Conservation (phyloP, 2,888 invertebrate species). For the Pycnomerus fuliginosus region DNA sequence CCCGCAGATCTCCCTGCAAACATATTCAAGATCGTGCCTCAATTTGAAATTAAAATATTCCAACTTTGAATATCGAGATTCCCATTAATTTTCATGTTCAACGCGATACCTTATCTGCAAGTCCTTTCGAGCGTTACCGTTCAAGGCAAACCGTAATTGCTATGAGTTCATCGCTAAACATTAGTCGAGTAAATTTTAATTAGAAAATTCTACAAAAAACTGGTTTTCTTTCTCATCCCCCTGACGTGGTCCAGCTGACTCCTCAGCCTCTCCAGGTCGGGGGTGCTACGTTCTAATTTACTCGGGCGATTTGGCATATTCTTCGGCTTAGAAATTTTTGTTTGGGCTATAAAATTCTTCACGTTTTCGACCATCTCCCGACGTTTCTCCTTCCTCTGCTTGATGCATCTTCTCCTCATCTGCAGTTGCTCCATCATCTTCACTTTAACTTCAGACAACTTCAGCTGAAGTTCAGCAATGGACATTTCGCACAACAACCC, state of each 20-base stretch:
- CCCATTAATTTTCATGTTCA: no score
- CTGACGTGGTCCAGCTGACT: conserved; percentile 56
- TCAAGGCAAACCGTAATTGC: no score
- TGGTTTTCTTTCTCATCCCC: conserved; percentile 37
- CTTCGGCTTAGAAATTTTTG: conserved; percentile 45
- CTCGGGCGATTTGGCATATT: conserved; percentile 27
- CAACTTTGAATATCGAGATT: no score
- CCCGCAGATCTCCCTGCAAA: no score
- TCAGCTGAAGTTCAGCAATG: conserved; percentile 61
- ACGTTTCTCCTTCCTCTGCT: conserved; percentile 52
- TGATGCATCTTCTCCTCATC: conserved; percentile 53
- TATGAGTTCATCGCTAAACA: no score
- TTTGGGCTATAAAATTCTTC: conserved; percentile 53
- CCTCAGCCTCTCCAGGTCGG: conserved; percentile 55
- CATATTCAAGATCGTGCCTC: no score
- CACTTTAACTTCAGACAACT: conserved; percentile 55
- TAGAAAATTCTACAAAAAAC: not conserved
- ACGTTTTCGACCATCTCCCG: conserved; percentile 55
- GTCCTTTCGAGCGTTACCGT: no score
- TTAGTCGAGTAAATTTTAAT: no score
- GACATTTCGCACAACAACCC: conserved; percentile 67
- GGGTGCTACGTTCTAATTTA: conserved; percentile 38
- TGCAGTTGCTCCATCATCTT: conserved; percentile 58
- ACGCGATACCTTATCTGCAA: no score
- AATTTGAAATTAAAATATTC: no score